Evolutionary conservation across 2,797 vertebrate genomes (phyloP).

Genomic region (Enteromius viviparus): DNA sequence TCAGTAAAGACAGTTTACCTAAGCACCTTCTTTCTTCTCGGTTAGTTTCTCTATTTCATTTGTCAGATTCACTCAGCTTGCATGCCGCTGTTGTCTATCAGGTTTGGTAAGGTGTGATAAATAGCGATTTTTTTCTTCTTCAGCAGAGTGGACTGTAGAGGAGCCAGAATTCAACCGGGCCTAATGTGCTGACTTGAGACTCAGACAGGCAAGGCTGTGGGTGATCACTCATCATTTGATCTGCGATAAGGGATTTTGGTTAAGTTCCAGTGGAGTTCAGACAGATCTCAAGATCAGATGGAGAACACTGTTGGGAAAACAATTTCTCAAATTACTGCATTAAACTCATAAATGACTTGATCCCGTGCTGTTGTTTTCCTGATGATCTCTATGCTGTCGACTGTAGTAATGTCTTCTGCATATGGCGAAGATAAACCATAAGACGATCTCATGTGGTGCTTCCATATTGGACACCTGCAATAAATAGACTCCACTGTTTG

Average conservation of each 20-base stretch:
- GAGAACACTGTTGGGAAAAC: constrained; percentile 17
- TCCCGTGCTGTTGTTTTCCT: constrained; percentile 21
- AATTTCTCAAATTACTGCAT: constrained; percentile 17
- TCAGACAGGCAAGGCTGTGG: constrained; percentile 33
- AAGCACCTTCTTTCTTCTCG: constrained; percentile 84
- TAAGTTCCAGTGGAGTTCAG: constrained; percentile 41
- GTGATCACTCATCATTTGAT: constrained; percentile 63
- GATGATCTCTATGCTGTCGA: constrained; percentile 11
- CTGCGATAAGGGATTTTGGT: constrained; percentile 45
- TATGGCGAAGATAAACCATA: constrained; percentile 24
- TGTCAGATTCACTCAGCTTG: constrained; percentile 81
- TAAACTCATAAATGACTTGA: constrained; percentile 16
- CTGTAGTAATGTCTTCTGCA: constrained; percentile 1
- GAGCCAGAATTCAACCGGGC: constrained; percentile 41
- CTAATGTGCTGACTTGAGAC: constrained; percentile 51
- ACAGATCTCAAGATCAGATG: constrained; percentile 4
- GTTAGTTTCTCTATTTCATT: constrained; percentile 83
- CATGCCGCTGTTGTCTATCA: constrained; percentile 76
- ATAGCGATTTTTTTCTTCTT: constrained; percentile 63
- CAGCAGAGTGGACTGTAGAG: constrained; percentile 53
- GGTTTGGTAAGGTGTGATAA: constrained; percentile 72
- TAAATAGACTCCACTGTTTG: constrained; percentile 50
- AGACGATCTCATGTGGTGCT: constrained; percentile 28
- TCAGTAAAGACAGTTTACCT: constrained; percentile 80
- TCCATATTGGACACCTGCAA: constrained; percentile 45